Base-by-base conservation (phyloP, 2,797 vertebrate species). In the Sebastolobus altivelis region DNA sequence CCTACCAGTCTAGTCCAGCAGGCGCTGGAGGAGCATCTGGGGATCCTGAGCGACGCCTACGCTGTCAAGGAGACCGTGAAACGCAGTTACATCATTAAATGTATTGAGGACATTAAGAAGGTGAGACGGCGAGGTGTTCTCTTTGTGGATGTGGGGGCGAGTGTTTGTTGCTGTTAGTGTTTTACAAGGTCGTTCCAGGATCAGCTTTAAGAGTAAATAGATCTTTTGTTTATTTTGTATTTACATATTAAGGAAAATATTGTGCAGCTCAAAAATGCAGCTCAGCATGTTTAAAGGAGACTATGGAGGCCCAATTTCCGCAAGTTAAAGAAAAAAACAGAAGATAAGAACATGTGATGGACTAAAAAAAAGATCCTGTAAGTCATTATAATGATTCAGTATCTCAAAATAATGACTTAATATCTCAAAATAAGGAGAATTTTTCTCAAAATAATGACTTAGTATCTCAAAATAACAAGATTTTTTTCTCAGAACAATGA, bases 81-180 rank as follows among this genome's bases (percentile, higher is more conserved):
- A 92, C 97, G 97, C 92, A 98, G 93, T 91, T 99, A 99, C 94
- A 99, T 99, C 93, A 98, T 99, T 89, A 99, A 99, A 87, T 99
- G 99, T 92, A 99, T 99, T 68, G 98, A 99, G 88, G 99, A 99
- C 90, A 99, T 99, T 83, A 99, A 99, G 90, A 98, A 98, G 97
- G 98, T 99, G 92, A 92, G 96, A 86, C 35, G 25, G 25, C 25
- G 25, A 25, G 25, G 3, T n/a, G 27, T 43, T 60, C n/a, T 65
- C 35, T 65, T 16, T 79, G 12, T 67, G 52, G 43, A 22, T 35
- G 49, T 18, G 33, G 2, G 20, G 18, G 25, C 14, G 18, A 46
- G 11, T 37, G 29, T 52, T 68, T 12, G 7, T 46, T 27, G 31
- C n/a, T 2, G 49, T 10, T 2, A 22, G 1, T 22, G 35, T 40